phyloP scores from a whole-genome alignment of 2,113 vertebrate genomes.

The Phrynosoma blainvillii region DNA sequence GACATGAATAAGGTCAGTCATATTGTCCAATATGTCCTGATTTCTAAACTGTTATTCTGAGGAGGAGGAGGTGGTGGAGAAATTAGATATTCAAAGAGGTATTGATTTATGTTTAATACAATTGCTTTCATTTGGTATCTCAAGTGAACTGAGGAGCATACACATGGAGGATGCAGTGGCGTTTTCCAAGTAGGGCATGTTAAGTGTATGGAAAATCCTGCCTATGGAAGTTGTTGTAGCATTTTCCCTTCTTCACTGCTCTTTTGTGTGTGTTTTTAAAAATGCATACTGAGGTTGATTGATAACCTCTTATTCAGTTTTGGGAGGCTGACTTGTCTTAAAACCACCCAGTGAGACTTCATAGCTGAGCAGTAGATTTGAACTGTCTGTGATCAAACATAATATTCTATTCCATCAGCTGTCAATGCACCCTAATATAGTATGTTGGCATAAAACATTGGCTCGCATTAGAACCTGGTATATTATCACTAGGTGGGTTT shows the following conservation, averaged over 20 bases:
- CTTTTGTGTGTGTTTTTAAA: not conserved
- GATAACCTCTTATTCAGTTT: not conserved
- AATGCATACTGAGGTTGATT: not conserved
- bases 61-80: not conserved
- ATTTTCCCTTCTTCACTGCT: not conserved
- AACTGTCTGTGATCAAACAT: slow-evolving; percentile 30
- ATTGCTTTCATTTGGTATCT: not conserved
- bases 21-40: not conserved
- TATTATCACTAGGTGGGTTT: slow-evolving; percentile 49
- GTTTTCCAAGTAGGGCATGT: not conserved
- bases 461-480: slow-evolving; percentile 49
- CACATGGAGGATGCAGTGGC: not conserved
- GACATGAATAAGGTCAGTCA: not conserved
- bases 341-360: not conserved
- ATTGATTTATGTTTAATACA: not conserved
- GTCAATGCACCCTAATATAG: slow-evolving; percentile 36
- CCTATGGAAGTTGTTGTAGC: not conserved
- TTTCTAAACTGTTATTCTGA: not conserved
- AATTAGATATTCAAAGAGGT: not conserved
- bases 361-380: not conserved
- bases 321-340: not conserved
- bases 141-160: not conserved
- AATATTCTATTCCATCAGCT: slow-evolving; percentile 5
- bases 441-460: slow-evolving; percentile 44
- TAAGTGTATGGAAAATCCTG: not conserved